A percentile compares a stretch with the other conserved stretches of the same genome.
Evolutionary conservation across 35 echinoderm and acorn worm species (phyloP).

Genomic region (Apostichopus parvimensis): DNA sequence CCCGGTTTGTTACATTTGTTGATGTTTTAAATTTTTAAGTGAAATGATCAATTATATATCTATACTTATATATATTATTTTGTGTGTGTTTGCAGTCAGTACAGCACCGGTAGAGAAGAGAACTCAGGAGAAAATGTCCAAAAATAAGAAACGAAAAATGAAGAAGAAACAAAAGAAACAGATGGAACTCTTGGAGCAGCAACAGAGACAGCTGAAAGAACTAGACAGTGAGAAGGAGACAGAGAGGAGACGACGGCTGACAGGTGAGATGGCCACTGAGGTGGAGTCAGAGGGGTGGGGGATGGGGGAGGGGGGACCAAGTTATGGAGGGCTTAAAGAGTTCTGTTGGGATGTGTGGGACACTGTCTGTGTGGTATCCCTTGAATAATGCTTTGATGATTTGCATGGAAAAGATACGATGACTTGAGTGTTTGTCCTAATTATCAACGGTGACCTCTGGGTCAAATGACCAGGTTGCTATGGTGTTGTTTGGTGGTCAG

Average conservation of each 20-base stretch:
- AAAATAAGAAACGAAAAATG: conserved; percentile 96
- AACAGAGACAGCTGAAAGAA: conserved; percentile 86
- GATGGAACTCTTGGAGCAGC: conserved; percentile 88
- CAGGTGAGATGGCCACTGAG: conserved; percentile 46
- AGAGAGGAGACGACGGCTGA: conserved; percentile 48
- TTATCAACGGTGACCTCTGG: too few relatives aligned
- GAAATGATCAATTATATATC: too few relatives aligned
- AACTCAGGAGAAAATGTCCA: conserved; percentile 91
- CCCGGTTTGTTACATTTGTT: too few relatives aligned
- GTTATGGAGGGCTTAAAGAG: background rate
- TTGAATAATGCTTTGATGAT: too few relatives aligned
- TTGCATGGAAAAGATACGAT: too few relatives aligned
- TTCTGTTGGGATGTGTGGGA: background rate
- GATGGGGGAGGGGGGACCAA: too few relatives aligned
- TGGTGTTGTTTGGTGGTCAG: too few relatives aligned
- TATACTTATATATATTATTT: background rate
- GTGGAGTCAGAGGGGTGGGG: too few relatives aligned
- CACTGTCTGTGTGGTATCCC: too few relatives aligned
- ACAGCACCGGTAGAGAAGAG: conserved; percentile 97
- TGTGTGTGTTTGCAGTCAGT: conserved; percentile 65
- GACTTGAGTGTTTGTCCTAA: too few relatives aligned
- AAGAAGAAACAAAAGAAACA: conserved; percentile 99
- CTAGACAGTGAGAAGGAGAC: conserved; percentile 72
- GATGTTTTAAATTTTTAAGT: too few relatives aligned
- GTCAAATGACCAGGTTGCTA: too few relatives aligned